Evolutionary conservation across 2,797 vertebrate genomes (phyloP), one percentile per base, ranked within the genome.

Genomic region (Syndactyla subalaris): DNA sequence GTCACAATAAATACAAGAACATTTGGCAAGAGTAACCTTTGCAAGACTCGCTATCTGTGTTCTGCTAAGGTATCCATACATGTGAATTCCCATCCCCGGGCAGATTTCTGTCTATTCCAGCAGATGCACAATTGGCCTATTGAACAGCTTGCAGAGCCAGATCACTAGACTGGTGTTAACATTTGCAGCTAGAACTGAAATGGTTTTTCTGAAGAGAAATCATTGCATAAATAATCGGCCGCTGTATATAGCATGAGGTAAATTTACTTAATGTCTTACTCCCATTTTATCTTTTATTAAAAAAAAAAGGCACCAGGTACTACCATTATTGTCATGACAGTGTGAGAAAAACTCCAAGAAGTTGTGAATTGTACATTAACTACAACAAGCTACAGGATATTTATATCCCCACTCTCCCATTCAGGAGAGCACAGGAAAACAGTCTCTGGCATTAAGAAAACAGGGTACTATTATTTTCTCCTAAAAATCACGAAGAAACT

Each of bases 1-100:
- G 65, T 92, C 88, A 95, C 84, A 92, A 85, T 95, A 95, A 95
- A 91, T 93, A 92, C 67, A 89, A 62, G 86, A 94, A 88, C 76
- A 90, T 90, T 94, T 92, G 80, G 94, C 88, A 90, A 84, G 85
- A 72, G 43, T 81, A 95, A 95, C 66, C 66, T 94, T 79, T 81
- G 63, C 71, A 93, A 85, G 73, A 36, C 73, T 90, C 78, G 48
- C 70, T 94, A 80, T 83, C 86, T 86, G 83, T 71, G 19, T 15
- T 93, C 59, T 36, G 59, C 63, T 85, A 90, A 95, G 74, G 73
- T 86, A 73, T 57, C 61, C 41, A 57, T 52, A 75, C 23, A 63
- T 3, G 8, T 79, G 24, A 88, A 87, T 45, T 79, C 34, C 63
- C 41, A 17, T 45, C 48, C 73, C 66, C 21, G 7, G 27, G 49